Conservation (phyloP, 2,113 vertebrate species). For the Furnarius figulus region DNA sequence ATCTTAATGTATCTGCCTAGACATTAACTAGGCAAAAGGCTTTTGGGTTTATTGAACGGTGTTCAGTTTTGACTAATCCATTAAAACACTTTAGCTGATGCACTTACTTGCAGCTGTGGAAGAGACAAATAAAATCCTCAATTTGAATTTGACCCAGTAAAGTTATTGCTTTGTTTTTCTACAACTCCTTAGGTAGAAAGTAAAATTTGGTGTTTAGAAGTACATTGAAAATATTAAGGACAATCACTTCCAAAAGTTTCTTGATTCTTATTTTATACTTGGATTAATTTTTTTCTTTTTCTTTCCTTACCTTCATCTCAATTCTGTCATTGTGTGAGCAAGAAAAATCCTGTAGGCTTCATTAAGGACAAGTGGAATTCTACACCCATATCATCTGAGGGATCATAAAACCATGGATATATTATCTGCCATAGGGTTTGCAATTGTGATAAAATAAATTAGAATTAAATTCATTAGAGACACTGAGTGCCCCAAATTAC, state of each 20-base stretch:
- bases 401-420: neutral
- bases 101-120: neutral
- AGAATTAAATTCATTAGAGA: neutral
- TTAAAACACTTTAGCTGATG: conserved; percentile 4
- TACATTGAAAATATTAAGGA: neutral
- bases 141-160: neutral
- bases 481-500: neutral
- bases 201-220: neutral
- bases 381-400: neutral
- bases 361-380: neutral
- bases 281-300: neutral
- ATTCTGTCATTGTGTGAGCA: neutral
- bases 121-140: neutral
- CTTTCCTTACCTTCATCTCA: neutral
- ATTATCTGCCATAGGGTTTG: neutral
- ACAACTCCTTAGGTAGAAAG: neutral
- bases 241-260: neutral
- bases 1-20: neutral
- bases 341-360: neutral
- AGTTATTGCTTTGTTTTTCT: neutral
- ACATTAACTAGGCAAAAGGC: neutral
- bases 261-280: neutral
- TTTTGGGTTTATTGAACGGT: neutral
- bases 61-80: neutral
- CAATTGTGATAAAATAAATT: neutral